These are phyloP conservation scores for Pyrocephalus nanus DNA, from an alignment of 2,797 vertebrate species.

Conservation along the genomic window DNA sequence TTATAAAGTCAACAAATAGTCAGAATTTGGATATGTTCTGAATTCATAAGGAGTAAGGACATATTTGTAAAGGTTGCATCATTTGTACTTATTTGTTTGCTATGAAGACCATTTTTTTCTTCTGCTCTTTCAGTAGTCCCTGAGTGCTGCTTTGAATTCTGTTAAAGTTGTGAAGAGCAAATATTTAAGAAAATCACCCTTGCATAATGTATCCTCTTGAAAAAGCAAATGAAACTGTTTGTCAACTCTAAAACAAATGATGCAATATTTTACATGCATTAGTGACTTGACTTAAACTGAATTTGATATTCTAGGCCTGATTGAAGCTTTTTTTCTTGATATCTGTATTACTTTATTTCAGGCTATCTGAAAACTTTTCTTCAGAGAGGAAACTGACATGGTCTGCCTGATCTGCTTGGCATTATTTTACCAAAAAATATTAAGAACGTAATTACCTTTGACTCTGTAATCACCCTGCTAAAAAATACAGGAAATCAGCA, in stretches of 20 bases:
- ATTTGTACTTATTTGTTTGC: neutral
- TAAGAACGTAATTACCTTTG: neutral
- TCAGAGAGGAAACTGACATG: neutral
- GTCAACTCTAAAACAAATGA: neutral
- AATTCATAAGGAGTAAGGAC: slow-evolving; percentile 2
- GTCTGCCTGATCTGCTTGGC: neutral
- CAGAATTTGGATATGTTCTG: slow-evolving; percentile 5
- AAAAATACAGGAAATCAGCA: neutral
- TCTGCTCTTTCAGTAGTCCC: neutral
- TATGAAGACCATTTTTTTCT: neutral
- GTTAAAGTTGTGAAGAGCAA: neutral
- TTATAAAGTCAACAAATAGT: slow-evolving; percentile 61
- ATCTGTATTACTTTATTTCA: neutral
- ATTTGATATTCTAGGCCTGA: neutral
- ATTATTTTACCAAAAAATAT: neutral
- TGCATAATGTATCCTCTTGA: neutral
- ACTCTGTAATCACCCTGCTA: neutral
- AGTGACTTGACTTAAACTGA: neutral
- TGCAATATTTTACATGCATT: neutral
- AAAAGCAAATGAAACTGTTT: neutral
- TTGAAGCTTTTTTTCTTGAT: neutral
- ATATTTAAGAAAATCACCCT: neutral
- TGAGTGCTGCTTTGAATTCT: neutral
- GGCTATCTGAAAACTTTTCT: neutral
- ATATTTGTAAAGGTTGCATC: neutral